These are phyloP conservation scores for Phasia obesa DNA, from an alignment of 2,888 invertebrate species.

Conservation along the genomic window DNA sequence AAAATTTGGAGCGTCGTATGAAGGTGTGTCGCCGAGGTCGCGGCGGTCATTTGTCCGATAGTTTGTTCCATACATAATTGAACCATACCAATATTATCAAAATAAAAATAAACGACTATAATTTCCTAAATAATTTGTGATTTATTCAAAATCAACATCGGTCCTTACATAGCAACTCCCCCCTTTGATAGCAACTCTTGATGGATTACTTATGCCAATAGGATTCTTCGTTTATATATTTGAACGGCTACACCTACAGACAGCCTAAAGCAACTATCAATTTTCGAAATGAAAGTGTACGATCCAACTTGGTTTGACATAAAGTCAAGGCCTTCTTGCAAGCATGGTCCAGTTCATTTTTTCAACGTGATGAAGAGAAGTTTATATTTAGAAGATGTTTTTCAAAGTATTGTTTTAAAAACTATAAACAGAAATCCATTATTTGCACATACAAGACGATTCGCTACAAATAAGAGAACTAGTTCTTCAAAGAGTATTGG, in stretches of 20 bases:
- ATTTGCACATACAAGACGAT: background rate
- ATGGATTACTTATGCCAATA: too few species aligned
- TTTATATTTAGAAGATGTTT: constrained; percentile 3
- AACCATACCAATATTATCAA: too few species aligned
- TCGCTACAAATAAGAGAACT: background rate
- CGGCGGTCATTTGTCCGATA: too few species aligned
- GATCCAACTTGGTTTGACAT: background rate
- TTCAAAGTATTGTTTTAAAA: constrained; percentile 1
- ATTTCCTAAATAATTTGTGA: too few species aligned
- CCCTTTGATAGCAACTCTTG: too few species aligned
- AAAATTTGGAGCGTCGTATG: background rate
- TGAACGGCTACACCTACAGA: too few species aligned
- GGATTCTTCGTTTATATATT: too few species aligned
- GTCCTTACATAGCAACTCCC: too few species aligned
- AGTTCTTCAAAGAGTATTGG: background rate
- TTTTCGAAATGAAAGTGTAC: background rate
- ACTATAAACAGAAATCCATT: background rate
- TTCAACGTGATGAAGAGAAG: constrained; percentile 2
- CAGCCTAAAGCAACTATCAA: background rate
- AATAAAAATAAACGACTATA: too few species aligned
- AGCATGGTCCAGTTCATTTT: constrained; percentile 1
- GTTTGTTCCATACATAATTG: too few species aligned
- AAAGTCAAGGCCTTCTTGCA: background rate
- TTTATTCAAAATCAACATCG: too few species aligned
- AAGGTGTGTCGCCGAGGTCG: too few species aligned